Percentiles rank a stretch among this genome's conserved stretches.
Conservation (phyloP, 2,797 vertebrate species). For the Pampus argenteus region DNA sequence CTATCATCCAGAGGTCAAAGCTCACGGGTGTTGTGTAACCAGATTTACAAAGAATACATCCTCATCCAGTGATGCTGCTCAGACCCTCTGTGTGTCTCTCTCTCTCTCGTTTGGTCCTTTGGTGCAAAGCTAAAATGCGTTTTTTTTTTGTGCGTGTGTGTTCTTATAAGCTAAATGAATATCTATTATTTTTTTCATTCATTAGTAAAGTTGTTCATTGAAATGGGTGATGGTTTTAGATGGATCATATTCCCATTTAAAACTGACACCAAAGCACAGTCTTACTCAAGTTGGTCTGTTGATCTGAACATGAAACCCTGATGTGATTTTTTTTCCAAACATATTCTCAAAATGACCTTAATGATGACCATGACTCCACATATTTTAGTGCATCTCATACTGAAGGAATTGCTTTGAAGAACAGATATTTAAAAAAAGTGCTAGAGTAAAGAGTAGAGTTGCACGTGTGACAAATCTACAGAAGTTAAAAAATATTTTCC, state of each 20-base stretch:
- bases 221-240: background rate
- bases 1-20: conserved; percentile 34
- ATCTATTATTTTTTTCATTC: too few species aligned
- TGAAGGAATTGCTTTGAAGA: too few species aligned
- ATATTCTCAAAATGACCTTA: background rate
- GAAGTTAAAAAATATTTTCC: too few species aligned
- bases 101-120: background rate
- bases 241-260: background rate
- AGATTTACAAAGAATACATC: conserved; percentile 47
- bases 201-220: too few species aligned
- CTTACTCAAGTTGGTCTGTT: background rate
- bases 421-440: too few species aligned
- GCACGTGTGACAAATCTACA: too few species aligned
- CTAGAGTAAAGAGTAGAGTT: too few species aligned
- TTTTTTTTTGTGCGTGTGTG: too few species aligned
- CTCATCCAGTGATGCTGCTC: conserved; percentile 18
- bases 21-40: conserved; percentile 48
- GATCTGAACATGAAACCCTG: conserved; percentile 5
- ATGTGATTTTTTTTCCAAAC: background rate
- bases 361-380: background rate
- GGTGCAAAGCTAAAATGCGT: too few species aligned
- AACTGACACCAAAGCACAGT: background rate
- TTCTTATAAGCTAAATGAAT: background rate
- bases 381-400: background rate
- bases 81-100: background rate